These are phyloP conservation scores for Ecdyonurus torrentis DNA, from an alignment of 2,888 invertebrate genomes.

Conservation along the genomic window DNA sequence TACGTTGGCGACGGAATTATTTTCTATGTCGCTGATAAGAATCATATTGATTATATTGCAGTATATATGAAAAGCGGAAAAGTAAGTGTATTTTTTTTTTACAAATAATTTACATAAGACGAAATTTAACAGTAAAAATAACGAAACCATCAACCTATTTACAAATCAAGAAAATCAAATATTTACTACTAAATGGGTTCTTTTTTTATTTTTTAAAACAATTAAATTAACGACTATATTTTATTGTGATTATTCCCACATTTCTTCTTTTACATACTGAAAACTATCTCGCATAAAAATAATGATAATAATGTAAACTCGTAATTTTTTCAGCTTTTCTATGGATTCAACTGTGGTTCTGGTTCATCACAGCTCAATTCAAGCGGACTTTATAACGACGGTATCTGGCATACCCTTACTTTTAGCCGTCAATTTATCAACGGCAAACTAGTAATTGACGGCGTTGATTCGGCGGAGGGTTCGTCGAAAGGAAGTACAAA, in stretches of 20 bases:
- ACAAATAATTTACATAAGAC: background rate
- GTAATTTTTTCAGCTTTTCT: constrained; percentile 35
- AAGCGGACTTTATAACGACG: constrained; percentile 43
- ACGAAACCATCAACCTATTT: no score
- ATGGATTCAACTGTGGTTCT: constrained; percentile 53
- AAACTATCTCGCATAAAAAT: background rate
- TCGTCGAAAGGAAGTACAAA: constrained; percentile 30
- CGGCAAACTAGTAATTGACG: constrained; percentile 51
- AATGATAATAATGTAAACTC: background rate
- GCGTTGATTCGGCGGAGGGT: constrained; percentile 34
- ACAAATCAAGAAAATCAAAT: no score
- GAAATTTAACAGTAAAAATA: background rate
- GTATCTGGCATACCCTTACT: constrained; percentile 60
- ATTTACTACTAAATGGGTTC: no score
- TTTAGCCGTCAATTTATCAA: constrained; percentile 43
- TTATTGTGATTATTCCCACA: background rate
- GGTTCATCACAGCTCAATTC: constrained; percentile 42
- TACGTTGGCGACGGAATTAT: constrained; percentile 59
- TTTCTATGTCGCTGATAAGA: constrained; percentile 51
- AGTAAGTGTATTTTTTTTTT: constrained; percentile 28
- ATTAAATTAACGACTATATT: no score
- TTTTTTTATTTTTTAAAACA: no score
- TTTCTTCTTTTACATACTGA: no score
- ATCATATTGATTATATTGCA: constrained; percentile 51
- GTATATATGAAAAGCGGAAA: constrained; percentile 57